Evolutionary conservation across 2,888 invertebrate genomes (phyloP).

Genomic region (Aromia moschata): DNA sequence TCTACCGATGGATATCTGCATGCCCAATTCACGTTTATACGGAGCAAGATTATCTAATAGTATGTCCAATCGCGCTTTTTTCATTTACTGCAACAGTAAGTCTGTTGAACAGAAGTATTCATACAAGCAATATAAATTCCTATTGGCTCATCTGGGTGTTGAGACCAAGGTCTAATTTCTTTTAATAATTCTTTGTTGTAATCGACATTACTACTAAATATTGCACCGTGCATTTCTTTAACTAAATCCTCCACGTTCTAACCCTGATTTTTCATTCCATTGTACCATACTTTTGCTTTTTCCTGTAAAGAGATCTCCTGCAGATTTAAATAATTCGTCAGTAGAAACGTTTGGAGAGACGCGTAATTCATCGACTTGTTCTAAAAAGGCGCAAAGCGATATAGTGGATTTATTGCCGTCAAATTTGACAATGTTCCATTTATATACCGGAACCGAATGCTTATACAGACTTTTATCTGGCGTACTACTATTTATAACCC

Average conservation of each 20-base stretch:
- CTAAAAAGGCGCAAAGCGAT: neutral
- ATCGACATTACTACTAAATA: neutral
- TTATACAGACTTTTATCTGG: neutral
- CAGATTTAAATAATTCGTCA: neutral
- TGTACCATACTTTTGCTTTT: neutral
- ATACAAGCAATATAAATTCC: conserved; percentile 1
- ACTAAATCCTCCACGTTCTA: neutral
- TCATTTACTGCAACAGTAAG: neutral
- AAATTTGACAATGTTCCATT: neutral
- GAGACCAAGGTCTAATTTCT: neutral
- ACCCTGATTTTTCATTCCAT: neutral
- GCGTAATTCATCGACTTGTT: neutral
- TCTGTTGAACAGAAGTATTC: neutral
- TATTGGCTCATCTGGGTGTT: neutral
- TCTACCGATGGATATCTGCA: neutral
- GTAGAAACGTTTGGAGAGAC: neutral
- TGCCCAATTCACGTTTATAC: neutral
- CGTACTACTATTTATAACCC: neutral
- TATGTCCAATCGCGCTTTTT: neutral
- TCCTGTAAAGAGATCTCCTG: neutral
- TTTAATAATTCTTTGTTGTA: conserved; percentile 2
- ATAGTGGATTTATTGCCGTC: neutral
- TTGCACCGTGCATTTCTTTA: neutral
- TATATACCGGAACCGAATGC: neutral
- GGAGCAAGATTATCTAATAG: neutral